Evolutionary conservation across 2,113 vertebrate species (phyloP).

Genomic region (Rynchops niger): DNA sequence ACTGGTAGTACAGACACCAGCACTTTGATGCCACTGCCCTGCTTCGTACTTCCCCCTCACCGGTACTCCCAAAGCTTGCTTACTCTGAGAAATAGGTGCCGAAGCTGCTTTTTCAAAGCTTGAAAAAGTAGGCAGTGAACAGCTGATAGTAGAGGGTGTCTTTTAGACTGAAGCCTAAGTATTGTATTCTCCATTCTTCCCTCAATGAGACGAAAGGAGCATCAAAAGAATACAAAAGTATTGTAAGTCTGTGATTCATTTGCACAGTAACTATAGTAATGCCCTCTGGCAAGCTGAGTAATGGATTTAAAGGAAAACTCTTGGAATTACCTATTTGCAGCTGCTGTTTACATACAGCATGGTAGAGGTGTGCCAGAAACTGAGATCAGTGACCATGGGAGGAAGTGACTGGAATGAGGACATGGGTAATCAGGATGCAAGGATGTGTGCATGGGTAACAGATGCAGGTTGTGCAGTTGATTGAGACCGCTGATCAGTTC

Average conservation of each 20-base stretch:
- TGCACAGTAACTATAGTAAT: neutral
- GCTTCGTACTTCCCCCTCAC: neutral
- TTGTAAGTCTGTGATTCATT: neutral
- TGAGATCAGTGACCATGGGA: neutral
- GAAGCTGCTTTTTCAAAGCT: neutral
- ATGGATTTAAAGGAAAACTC: neutral
- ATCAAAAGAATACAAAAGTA: neutral
- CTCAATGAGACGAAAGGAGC: neutral
- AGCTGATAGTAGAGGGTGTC: neutral
- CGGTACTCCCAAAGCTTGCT: neutral
- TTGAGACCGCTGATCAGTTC: neutral
- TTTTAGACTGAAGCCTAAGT: neutral
- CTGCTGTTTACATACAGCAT: neutral
- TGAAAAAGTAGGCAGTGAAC: neutral
- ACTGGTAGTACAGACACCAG: neutral
- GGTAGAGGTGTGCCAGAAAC: neutral
- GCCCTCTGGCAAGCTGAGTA: neutral
- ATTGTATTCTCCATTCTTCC: neutral
- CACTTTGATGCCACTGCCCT: neutral
- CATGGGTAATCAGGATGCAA: neutral
- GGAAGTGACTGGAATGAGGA: neutral
- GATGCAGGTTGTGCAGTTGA: neutral
- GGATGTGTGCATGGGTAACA: neutral
- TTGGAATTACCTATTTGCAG: neutral
- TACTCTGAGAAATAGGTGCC: neutral